phyloP scores from a whole-genome alignment of 2,797 vertebrate genomes.

The Rhincodon typus region DNA sequence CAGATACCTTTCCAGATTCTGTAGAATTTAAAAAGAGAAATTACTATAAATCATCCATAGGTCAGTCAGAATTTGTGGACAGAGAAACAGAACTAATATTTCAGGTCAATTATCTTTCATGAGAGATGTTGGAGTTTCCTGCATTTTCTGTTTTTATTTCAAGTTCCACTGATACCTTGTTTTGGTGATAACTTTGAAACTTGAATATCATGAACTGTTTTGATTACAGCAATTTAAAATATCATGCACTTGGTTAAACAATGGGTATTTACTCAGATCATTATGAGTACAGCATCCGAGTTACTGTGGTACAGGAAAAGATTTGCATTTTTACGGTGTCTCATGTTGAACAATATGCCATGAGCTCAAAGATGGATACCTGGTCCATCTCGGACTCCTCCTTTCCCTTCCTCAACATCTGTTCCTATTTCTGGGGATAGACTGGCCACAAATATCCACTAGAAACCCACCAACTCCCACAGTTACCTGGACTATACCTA shows the following conservation, averaged over 20 bases:
- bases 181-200: neutral
- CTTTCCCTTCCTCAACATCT: too few relatives aligned
- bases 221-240: neutral
- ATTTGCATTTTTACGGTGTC: neutral
- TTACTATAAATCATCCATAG: neutral
- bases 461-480: too few relatives aligned
- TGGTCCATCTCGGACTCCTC: too few relatives aligned
- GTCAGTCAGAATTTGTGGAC: neutral
- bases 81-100: neutral
- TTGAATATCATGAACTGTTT: neutral
- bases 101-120: neutral
- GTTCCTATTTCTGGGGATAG: too few relatives aligned
- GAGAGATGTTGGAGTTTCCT: neutral
- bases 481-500: too few relatives aligned
- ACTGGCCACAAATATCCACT: too few relatives aligned
- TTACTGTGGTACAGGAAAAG: neutral
- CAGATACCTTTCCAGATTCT: neutral
- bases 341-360: neutral
- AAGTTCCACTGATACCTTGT: neutral
- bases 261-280: neutral
- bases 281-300: neutral
- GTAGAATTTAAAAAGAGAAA: neutral
- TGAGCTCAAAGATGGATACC: too few relatives aligned
- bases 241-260: neutral
- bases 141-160: neutral